Evolutionary conservation across 2,113 vertebrate genomes (phyloP), one percentile per base, ranked within the genome.

Genomic region (Silurus asotus): DNA sequence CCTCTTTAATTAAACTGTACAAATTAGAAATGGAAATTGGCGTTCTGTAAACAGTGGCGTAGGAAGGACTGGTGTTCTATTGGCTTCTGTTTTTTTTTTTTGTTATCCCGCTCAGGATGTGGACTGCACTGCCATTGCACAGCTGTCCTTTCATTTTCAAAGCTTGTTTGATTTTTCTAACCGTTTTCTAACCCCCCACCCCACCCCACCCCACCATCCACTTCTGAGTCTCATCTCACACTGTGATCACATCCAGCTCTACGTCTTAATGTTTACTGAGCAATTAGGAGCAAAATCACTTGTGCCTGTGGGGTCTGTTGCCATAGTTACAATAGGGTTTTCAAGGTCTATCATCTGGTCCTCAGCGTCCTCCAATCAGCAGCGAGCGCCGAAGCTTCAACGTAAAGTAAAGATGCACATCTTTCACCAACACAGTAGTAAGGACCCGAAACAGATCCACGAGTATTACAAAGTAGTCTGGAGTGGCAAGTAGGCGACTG

Each of bases 291-390:
- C 94, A 95, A 83, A 94, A 94, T 95, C 92, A 92, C 94, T 95
- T 91, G 94, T 96, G 95, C 95, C 95, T 96, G 95, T 96, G 95
- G 95, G 96, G 95, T 95, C 93, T 94, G 97, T 99, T 98, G 95
- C 97, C 96, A 98, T 98, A 96, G 97, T 95, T 96, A 99, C 97
- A 92, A 94, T 96, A 95, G 94, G 95, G 96, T 96, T 96, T 84
- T 94, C 93, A 95, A 96, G 95, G 95, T 95, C 95, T 95, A 96
- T 97, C 96, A 96, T 97, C 97, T 96, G 96, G 96, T 98, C 95
- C 95, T 94, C 90, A 37, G 93, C 94, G 87, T 96, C 96, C 96
- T 96, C 97, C 97, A 98, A 98, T 98, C 95, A 95, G 96, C 93
- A 93, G 89, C 95, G 92, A 95, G 95, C 95, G 94, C 96, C 95